phyloP scores from a whole-genome alignment of 2,797 vertebrate genomes.

The Phrynocephalus vlangalii region DNA sequence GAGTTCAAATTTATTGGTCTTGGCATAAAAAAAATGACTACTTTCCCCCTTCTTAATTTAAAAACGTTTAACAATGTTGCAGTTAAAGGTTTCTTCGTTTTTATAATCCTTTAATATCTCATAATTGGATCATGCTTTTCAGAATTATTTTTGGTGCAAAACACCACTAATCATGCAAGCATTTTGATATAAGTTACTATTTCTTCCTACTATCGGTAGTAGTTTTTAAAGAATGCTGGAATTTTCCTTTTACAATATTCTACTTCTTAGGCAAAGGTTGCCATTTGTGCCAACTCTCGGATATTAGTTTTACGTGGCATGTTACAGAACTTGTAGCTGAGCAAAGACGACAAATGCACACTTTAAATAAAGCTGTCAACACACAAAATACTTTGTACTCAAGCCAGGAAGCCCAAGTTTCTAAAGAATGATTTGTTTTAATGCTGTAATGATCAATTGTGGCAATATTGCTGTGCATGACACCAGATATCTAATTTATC shows the following conservation, averaged over 20 bases:
- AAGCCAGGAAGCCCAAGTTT: conserved; percentile 53
- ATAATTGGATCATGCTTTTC: conserved; percentile 24
- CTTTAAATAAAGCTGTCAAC: conserved; percentile 37
- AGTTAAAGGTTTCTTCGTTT: conserved; percentile 25
- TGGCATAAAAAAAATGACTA: neutral
- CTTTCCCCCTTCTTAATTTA: neutral
- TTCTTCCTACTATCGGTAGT: conserved; percentile 15
- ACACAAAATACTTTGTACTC: conserved; percentile 44
- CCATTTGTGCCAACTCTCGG: conserved; percentile 52
- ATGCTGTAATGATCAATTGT: conserved; percentile 66
- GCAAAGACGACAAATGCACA: conserved; percentile 36
- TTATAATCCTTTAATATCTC: conserved; percentile 2
- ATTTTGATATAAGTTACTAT: conserved; percentile 32
- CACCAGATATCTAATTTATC: conserved; percentile 61
- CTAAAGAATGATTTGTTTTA: conserved; percentile 60
- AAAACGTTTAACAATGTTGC: neutral
- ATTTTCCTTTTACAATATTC: conserved; percentile 34
- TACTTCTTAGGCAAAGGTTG: conserved; percentile 42
- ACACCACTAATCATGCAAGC: conserved; percentile 31
- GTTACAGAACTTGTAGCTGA: conserved; percentile 49
- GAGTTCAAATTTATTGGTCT: conserved; percentile 6
- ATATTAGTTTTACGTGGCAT: conserved; percentile 30
- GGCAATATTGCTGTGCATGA: conserved; percentile 71
- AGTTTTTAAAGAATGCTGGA: conserved; percentile 37
- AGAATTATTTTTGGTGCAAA: conserved; percentile 28